These are phyloP conservation scores for Pristiophorus japonicus DNA, from an alignment of 2,113 vertebrate genomes.

Conservation along the genomic window DNA sequence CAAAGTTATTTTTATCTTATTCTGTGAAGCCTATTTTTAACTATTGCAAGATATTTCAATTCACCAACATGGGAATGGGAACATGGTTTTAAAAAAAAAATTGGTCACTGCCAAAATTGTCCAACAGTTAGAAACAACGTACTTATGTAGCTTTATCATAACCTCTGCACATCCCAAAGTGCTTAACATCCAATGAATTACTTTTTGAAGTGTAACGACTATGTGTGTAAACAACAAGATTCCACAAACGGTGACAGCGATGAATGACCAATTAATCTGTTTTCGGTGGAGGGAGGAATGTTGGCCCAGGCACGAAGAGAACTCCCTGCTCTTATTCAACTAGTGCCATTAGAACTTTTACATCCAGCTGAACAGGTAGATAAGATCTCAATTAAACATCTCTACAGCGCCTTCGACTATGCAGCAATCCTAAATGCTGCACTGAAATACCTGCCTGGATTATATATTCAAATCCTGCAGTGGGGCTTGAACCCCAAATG, in stretches of 20 bases:
- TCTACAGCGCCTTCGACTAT: neutral
- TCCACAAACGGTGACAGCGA: neutral
- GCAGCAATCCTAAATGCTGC: neutral
- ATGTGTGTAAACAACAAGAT: neutral
- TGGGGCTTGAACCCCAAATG: neutral
- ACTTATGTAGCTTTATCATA: too few species aligned
- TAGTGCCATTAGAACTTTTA: neutral
- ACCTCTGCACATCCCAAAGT: neutral
- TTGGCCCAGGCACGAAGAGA: neutral
- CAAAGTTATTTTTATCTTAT: conserved; percentile 12
- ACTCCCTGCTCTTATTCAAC: neutral
- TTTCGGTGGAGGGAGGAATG: neutral
- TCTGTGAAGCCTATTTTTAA: neutral
- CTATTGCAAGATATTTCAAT: neutral
- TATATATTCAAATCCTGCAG: neutral
- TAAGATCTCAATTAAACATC: neutral
- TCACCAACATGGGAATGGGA: neutral
- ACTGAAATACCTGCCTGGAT: neutral
- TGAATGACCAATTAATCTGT: neutral
- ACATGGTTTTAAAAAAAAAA: neutral
- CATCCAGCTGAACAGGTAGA: neutral
- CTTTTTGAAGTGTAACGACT: neutral
- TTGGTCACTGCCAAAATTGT: neutral
- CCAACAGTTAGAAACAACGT: neutral
- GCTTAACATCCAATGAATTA: neutral